Percentiles rank a stretch among this genome's conserved stretches.
Evolutionary conservation across 2,888 invertebrate genomes (phyloP).

Genomic region (Amphipyra tragopoginis): DNA sequence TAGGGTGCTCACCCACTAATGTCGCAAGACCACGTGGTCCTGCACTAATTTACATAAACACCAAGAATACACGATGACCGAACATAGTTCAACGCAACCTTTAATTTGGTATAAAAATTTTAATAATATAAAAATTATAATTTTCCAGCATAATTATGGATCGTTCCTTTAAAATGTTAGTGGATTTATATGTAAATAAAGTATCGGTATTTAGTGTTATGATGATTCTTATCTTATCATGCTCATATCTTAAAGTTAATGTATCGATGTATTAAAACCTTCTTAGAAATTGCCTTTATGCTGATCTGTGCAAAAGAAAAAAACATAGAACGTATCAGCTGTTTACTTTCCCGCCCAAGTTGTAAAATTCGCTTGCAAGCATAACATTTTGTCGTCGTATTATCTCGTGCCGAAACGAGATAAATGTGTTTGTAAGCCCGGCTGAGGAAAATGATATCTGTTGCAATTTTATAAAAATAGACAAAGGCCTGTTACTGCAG

Average conservation of each 20-base stretch:
- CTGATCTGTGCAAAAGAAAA: constrained; percentile 21
- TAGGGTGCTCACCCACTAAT: constrained; percentile 52
- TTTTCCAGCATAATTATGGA: constrained; percentile 50
- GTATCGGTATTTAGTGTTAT: constrained; percentile 21
- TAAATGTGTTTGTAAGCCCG: no score
- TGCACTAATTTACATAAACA: constrained; percentile 42
- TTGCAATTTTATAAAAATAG: no score
- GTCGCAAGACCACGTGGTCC: constrained; percentile 48
- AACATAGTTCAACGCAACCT: constrained; percentile 53
- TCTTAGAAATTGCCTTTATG: constrained; percentile 34
- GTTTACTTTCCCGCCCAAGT: constrained; percentile 39
- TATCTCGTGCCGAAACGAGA: no score
- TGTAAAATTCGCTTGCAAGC: no score
- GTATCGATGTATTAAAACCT: constrained; percentile 36
- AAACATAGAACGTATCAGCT: constrained; percentile 2
- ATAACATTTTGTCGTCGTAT: no score
- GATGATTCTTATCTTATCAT: constrained; percentile 50
- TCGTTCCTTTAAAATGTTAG: constrained; percentile 44
- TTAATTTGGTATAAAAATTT: constrained; percentile 49
- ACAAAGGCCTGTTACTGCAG: no score
- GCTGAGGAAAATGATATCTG: no score
- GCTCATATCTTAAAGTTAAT: constrained; percentile 24
- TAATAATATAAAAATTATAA: constrained; percentile 51
- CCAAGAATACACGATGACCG: constrained; percentile 42
- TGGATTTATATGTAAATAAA: constrained; percentile 50